Conservation (phyloP, 2,113 vertebrate species). For the Pleuronectes platessa region DNA sequence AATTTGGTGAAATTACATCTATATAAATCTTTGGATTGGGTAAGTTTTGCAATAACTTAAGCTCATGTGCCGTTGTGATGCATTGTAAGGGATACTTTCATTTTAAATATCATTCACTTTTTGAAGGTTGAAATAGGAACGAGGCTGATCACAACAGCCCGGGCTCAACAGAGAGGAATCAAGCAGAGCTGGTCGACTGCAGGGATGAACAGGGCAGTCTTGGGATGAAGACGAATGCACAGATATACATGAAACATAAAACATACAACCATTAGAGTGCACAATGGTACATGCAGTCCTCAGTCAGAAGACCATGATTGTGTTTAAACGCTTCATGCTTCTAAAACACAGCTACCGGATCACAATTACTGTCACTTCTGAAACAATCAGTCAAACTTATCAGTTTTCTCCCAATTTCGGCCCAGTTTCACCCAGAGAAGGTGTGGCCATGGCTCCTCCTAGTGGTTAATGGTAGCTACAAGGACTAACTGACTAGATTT, state of each 20-base stretch:
- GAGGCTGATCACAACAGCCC: neutral
- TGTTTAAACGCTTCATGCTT: slow-evolving; percentile 7
- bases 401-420: slow-evolving; percentile 40
- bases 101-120: neutral
- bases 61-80: neutral
- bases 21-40: no score
- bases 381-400: slow-evolving; percentile 21
- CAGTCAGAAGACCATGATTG: neutral
- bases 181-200: neutral
- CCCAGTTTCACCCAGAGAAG: slow-evolving; percentile 18
- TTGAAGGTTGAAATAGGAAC: neutral
- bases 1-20: no score
- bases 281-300: slow-evolving; percentile 24
- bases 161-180: neutral
- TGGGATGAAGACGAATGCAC: neutral
- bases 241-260: slow-evolving; percentile 53
- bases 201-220: neutral
- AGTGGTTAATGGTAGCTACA: slow-evolving; percentile 59
- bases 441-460: slow-evolving; percentile 72
- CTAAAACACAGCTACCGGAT: neutral
- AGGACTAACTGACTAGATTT: slow-evolving; percentile 2
- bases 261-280: slow-evolving; percentile 25
- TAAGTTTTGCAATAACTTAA: no score
- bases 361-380: neutral
- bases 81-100: no score